Evolutionary conservation across 2,113 vertebrate species (phyloP).

Genomic region (Festucalex cinctus): DNA sequence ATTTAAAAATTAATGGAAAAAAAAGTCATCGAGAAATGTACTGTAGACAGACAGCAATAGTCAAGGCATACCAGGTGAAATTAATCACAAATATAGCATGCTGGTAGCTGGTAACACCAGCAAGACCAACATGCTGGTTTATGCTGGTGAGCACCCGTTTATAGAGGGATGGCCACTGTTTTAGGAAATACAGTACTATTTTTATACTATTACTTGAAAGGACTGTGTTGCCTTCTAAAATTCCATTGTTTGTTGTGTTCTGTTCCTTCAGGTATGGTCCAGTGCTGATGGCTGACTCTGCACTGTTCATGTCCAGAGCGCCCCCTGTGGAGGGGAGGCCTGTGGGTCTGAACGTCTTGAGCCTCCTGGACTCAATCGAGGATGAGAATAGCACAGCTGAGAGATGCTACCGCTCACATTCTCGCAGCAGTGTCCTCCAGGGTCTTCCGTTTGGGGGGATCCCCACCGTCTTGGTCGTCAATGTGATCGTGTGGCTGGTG

Average conservation of each 20-base stretch:
- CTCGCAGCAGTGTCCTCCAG: constrained; percentile 86
- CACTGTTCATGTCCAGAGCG: constrained; percentile 47
- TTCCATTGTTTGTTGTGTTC: neutral
- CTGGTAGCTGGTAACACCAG: no score
- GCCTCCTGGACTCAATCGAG: constrained; percentile 42
- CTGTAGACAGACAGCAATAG: no score
- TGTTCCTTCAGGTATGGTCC: constrained; percentile 48
- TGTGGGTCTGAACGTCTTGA: constrained; percentile 43
- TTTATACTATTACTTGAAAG: neutral
- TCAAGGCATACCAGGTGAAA: no score
- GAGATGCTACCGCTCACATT: constrained; percentile 80
- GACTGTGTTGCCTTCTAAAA: neutral
- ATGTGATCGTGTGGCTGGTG: constrained; percentile 89
- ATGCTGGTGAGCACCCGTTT: no score
- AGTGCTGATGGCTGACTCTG: constrained; percentile 60
- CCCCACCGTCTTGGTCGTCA: constrained; percentile 88
- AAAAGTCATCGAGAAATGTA: no score
- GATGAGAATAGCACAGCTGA: constrained; percentile 73
- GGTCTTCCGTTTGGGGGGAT: constrained; percentile 90
- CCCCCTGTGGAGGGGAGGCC: constrained; percentile 45
- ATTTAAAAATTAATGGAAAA: no score
- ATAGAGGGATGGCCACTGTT: neutral
- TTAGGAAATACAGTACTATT: neutral
- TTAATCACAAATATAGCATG: no score
- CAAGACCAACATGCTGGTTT: no score